Percentiles rank a stretch among this genome's conserved stretches.
These are phyloP conservation scores for Mergus octosetaceus DNA, from an alignment of 2,797 vertebrate species.

Conservation along the genomic window DNA sequence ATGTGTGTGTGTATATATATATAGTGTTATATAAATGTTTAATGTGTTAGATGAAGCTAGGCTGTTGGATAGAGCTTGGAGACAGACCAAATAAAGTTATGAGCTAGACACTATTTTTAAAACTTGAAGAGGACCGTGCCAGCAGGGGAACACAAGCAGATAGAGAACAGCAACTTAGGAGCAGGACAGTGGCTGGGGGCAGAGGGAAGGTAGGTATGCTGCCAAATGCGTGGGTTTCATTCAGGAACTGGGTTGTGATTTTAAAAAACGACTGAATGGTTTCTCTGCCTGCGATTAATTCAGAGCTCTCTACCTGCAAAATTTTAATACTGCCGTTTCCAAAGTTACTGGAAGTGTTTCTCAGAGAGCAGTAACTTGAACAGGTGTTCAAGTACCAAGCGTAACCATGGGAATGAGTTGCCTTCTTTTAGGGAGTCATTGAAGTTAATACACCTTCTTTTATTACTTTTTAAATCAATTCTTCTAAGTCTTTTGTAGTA, in stretches of 20 bases:
- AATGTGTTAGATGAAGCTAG: not conserved
- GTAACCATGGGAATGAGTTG: not conserved
- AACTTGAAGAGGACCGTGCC: not conserved
- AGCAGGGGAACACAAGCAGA: not conserved
- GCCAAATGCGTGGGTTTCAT: not conserved
- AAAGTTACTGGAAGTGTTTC: not conserved
- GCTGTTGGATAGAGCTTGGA: not conserved
- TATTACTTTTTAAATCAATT: not conserved
- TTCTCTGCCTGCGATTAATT: constrained; percentile 19
- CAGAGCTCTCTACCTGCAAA: not conserved
- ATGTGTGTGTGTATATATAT: not conserved
- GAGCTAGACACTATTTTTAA: not conserved
- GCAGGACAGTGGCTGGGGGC: not conserved
- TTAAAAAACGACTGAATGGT: not conserved
- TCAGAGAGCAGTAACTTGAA: not conserved
- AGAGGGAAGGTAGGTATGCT: fast-evolving
- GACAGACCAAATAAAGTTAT: not conserved
- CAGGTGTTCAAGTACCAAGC: not conserved
- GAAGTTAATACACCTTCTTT: not conserved
- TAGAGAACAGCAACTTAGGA: not conserved
- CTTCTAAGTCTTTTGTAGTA: not conserved
- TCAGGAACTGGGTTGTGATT: not conserved
- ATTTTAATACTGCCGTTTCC: not conserved
- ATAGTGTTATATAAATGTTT: not conserved
- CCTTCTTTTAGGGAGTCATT: not conserved